These are phyloP conservation scores for Vanessa tameamea DNA, from an alignment of 1,140 invertebrate species.

Conservation along the genomic window DNA sequence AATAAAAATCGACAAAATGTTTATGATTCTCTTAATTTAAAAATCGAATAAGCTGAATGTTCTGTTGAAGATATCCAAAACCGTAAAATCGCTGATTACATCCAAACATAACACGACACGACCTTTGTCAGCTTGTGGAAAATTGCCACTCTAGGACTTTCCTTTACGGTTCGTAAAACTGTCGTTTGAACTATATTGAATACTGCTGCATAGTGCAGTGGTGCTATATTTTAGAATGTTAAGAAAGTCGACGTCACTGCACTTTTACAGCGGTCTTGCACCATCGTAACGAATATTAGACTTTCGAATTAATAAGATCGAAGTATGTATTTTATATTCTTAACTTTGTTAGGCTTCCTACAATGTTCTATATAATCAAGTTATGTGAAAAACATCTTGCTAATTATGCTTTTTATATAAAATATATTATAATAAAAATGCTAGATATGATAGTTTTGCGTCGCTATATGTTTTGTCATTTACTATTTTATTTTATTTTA, in stretches of 20 bases:
- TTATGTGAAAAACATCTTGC: too few species aligned
- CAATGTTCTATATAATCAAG: background rate
- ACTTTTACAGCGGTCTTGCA: background rate
- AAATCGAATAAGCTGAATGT: background rate
- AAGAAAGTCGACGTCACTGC: background rate
- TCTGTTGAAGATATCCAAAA: background rate
- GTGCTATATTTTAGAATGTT: background rate
- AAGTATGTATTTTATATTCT: background rate
- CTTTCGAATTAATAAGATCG: background rate
- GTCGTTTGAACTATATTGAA: constrained; percentile 19
- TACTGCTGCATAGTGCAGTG: constrained; percentile 17
- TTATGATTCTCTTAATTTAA: background rate
- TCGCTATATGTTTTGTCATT: too few species aligned
- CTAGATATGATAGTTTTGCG: too few species aligned
- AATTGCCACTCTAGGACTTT: constrained; percentile 21
- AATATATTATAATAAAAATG: too few species aligned
- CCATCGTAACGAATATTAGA: background rate
- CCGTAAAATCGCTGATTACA: constrained; percentile 8
- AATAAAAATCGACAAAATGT: background rate
- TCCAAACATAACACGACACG: background rate
- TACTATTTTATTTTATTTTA: too few species aligned
- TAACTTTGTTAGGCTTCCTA: background rate
- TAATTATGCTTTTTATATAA: too few species aligned
- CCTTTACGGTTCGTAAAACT: constrained; percentile 19
- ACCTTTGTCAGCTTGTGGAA: constrained; percentile 18